Conservation (phyloP, 2,113 vertebrate genomes). For the Oostethus manadensis region DNA sequence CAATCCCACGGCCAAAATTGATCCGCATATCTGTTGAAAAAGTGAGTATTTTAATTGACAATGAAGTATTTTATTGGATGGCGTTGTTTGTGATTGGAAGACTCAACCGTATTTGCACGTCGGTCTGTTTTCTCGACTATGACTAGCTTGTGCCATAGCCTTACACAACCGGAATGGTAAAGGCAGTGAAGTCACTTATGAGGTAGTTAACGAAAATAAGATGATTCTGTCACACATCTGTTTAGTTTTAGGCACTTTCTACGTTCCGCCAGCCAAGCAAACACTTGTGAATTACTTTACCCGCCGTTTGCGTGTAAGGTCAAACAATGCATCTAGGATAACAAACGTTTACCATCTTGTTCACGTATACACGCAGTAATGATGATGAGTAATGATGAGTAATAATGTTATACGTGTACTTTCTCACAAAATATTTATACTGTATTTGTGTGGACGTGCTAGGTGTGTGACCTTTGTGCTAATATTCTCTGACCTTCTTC, state of each 20-base stretch:
- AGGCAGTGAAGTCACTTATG: no score
- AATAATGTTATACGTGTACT: background rate
- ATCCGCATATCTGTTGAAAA: background rate
- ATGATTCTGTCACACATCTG: no score
- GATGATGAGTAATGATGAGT: no score
- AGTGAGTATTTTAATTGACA: slow-evolving; percentile 35
- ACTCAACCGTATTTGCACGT: background rate
- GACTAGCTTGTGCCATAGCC: background rate
- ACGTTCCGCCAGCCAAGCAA: background rate
- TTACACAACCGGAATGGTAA: background rate
- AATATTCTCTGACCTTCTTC: background rate
- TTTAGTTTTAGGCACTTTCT: no score
- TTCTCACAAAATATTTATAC: background rate
- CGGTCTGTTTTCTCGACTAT: background rate
- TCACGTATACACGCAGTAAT: background rate
- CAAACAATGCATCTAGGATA: slow-evolving; percentile 1
- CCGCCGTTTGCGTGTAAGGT: slow-evolving; percentile 20
- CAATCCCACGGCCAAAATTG: slow-evolving; percentile 5
- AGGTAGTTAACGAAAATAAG: background rate
- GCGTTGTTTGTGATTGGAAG: background rate
- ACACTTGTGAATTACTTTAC: slow-evolving; percentile 15
- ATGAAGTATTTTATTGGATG: background rate
- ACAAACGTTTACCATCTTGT: background rate
- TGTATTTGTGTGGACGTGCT: background rate
- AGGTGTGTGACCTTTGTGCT: background rate